Conservation (phyloP, 2,797 vertebrate species). For the Mastacembelus armatus region DNA sequence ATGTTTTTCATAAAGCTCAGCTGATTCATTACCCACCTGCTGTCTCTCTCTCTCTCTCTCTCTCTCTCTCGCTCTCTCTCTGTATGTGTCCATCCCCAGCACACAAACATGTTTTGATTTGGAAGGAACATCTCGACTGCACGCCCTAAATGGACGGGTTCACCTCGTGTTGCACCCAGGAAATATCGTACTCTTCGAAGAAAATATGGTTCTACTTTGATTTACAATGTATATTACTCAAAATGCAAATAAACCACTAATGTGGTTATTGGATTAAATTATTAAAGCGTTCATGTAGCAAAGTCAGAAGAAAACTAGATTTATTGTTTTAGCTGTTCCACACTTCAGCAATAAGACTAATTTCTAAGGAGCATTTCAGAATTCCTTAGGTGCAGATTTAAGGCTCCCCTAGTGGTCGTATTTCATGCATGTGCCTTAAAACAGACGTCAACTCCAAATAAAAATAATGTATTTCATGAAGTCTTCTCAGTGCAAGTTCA, state of each 20-base stretch:
- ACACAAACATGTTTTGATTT: slow-evolving; percentile 53
- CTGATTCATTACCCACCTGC: slow-evolving; percentile 57
- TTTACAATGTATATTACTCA: neutral
- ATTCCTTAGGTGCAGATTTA: slow-evolving; percentile 40
- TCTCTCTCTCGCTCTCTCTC: neutral
- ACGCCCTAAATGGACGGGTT: slow-evolving; percentile 48
- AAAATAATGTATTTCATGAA: slow-evolving; percentile 50
- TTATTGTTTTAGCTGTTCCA: slow-evolving; percentile 21
- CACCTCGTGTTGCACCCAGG: slow-evolving; percentile 1
- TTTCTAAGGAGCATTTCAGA: slow-evolving; percentile 28
- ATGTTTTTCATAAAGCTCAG: slow-evolving; percentile 56
- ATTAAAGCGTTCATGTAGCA: slow-evolving; percentile 22
- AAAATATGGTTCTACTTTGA: neutral
- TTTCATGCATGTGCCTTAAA: slow-evolving; percentile 52
- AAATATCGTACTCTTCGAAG: slow-evolving; percentile 3
- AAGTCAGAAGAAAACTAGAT: slow-evolving; percentile 21
- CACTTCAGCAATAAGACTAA: slow-evolving; percentile 33
- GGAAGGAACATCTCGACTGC: slow-evolving; percentile 37
- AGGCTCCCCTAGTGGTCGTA: slow-evolving; percentile 44
- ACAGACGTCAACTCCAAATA: slow-evolving; percentile 33
- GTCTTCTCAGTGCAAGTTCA: slow-evolving; percentile 41
- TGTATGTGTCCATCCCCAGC: slow-evolving; percentile 18
- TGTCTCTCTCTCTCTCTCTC: neutral
- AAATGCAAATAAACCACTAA: slow-evolving; percentile 2
- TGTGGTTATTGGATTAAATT: slow-evolving; percentile 18